These are phyloP conservation scores for Aleiodes alternator DNA, from an alignment of 2,888 invertebrate genomes.

Conservation along the genomic window DNA sequence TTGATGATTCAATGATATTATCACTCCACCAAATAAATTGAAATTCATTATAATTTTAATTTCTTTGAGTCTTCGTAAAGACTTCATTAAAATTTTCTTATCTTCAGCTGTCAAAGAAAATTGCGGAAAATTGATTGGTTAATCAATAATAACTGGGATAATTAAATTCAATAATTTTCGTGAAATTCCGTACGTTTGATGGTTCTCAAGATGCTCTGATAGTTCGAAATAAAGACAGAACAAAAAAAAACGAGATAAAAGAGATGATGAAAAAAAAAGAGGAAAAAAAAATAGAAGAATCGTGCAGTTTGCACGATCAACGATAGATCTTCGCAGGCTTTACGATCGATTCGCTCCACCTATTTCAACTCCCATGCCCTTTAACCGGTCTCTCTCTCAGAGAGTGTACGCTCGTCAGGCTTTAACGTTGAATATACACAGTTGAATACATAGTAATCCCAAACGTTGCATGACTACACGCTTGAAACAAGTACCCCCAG, in stretches of 20 bases:
- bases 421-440: constrained; percentile 32
- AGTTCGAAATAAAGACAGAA: not conserved
- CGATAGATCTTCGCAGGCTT: constrained; percentile 41
- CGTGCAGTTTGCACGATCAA: constrained; percentile 42
- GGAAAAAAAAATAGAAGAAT: constrained; percentile 28
- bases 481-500: constrained; percentile 31
- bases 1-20: too few species aligned
- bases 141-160: too few species aligned
- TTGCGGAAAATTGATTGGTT: too few species aligned
- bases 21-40: too few species aligned
- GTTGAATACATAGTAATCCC: constrained; percentile 29
- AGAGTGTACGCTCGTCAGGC: constrained; percentile 27
- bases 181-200: too few species aligned
- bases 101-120: not conserved
- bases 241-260: not conserved
- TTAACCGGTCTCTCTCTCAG: constrained; percentile 44
- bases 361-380: constrained; percentile 56
- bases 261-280: not conserved
- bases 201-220: too few species aligned
- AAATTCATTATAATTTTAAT: too few species aligned
- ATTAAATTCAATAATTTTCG: too few species aligned
- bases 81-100: constrained; percentile 22
- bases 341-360: constrained; percentile 50
- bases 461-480: constrained; percentile 38
- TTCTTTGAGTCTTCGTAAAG: too few species aligned